A percentile compares a stretch with the other conserved stretches of the same genome.
Conservation (phyloP, 2,113 vertebrate species). For the Willisornis vidua region DNA sequence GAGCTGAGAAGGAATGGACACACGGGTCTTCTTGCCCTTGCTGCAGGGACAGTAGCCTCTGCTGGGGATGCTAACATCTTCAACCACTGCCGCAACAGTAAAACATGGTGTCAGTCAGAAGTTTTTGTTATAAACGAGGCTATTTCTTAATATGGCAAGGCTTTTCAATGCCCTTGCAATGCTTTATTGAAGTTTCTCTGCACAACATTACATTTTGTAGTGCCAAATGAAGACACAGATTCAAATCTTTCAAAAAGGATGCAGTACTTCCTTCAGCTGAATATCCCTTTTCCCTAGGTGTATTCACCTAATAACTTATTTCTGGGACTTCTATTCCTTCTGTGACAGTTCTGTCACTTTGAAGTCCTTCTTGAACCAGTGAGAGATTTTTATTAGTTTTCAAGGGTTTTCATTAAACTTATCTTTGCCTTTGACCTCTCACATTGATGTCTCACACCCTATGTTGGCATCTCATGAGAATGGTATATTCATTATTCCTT, state of each 20-base stretch:
- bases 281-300: not conserved
- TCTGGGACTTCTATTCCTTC: not conserved
- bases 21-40: not conserved
- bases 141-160: constrained; percentile 6
- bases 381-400: not conserved
- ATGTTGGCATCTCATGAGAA: not conserved
- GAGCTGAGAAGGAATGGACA: not conserved
- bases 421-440: not conserved
- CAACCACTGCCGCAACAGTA: not conserved
- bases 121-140: not conserved
- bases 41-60: constrained; percentile 11
- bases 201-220: not conserved
- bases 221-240: not conserved
- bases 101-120: not conserved
- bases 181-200: not conserved
- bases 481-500: not conserved
- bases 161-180: constrained; percentile 12
- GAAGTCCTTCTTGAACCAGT: constrained; percentile 18
- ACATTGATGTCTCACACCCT: not conserved
- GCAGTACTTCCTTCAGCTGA: not conserved
- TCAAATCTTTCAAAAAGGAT: not conserved
- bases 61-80: not conserved
- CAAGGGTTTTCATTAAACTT: not conserved
- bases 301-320: not conserved
- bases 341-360: not conserved